Evolutionary conservation across 2,888 invertebrate genomes (phyloP).

Genomic region (Exocentrus adspersus): DNA sequence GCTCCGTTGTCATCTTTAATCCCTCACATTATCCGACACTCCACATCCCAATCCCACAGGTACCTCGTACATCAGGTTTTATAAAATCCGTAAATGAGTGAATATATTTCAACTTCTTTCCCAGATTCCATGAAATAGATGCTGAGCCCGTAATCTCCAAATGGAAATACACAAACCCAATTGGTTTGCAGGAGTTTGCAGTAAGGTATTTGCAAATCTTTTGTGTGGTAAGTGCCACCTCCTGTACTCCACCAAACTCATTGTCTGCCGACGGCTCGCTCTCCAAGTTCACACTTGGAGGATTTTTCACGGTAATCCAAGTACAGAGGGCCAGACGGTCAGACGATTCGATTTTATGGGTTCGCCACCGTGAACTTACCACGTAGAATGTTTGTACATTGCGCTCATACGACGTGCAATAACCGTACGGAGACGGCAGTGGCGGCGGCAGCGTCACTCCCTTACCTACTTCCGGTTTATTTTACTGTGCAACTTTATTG

Average conservation of each 20-base stretch:
- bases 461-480: constrained; percentile 42
- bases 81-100: no score
- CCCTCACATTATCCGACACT: neutral
- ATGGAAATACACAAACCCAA: no score
- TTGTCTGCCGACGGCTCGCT: constrained; percentile 37
- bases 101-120: neutral
- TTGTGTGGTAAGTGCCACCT: constrained; percentile 20
- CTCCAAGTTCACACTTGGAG: constrained; percentile 46
- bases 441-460: constrained; percentile 25
- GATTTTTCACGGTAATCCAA: constrained; percentile 48
- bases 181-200: no score
- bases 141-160: constrained; percentile 13
- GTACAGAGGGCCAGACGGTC: constrained; percentile 44
- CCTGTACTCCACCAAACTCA: constrained; percentile 21
- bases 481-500: constrained; percentile 35
- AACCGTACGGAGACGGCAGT: constrained; percentile 44
- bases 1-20: constrained; percentile 22
- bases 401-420: constrained; percentile 52
- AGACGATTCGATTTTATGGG: constrained; percentile 49
- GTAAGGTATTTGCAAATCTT: constrained; percentile 17
- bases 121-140: no score
- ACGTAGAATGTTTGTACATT: constrained; percentile 47
- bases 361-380: constrained; percentile 45
- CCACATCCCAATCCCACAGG: no score
- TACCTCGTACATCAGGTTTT: no score